A percentile compares a stretch with the other conserved stretches of the same genome.
phyloP scores from a whole-genome alignment of 2,797 vertebrate species.

The Lagocephalus sceleratus region DNA sequence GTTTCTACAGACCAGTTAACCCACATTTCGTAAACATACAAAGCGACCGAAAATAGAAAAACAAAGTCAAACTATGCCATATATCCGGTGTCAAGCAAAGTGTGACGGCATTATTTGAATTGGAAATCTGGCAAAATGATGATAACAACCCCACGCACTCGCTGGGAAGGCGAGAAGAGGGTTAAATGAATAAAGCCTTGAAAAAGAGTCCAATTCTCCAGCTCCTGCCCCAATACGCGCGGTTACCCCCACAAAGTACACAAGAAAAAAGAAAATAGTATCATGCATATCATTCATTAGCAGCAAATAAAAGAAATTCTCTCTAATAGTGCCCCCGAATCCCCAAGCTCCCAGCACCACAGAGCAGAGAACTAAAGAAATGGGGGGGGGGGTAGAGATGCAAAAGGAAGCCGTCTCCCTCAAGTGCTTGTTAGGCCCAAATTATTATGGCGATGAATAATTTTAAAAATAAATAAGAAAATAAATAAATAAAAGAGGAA shows the following conservation, averaged over 20 bases:
- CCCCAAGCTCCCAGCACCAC: constrained; percentile 83
- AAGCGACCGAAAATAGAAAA: constrained; percentile 49
- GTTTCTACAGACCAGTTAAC: constrained; percentile 61
- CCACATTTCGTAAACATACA: constrained; percentile 51
- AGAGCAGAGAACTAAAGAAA: constrained; percentile 72
- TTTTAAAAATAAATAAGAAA: constrained; percentile 82
- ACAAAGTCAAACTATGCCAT: constrained; percentile 67
- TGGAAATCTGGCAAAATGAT: constrained; percentile 63
- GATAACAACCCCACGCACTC: constrained; percentile 57
- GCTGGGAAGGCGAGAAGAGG: constrained; percentile 55
- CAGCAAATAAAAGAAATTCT: constrained; percentile 85
- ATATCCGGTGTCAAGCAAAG: constrained; percentile 54
- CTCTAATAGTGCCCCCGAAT: constrained; percentile 81
- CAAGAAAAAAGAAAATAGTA: constrained; percentile 73
- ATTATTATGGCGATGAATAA: constrained; percentile 85
- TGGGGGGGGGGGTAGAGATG: constrained; percentile 63
- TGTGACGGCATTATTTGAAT: constrained; percentile 54
- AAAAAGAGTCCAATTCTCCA: constrained; percentile 73
- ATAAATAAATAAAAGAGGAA: constrained; percentile 76
- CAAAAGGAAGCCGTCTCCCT: constrained; percentile 84
- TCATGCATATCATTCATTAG: constrained; percentile 83
- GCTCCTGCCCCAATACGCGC: constrained; percentile 66
- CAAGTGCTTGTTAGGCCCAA: constrained; percentile 93
- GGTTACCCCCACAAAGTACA: constrained; percentile 71
- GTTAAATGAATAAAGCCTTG: constrained; percentile 76